Base-by-base conservation (phyloP, 2,888 invertebrate genomes). In the Phyllotreta cruciferae region DNA sequence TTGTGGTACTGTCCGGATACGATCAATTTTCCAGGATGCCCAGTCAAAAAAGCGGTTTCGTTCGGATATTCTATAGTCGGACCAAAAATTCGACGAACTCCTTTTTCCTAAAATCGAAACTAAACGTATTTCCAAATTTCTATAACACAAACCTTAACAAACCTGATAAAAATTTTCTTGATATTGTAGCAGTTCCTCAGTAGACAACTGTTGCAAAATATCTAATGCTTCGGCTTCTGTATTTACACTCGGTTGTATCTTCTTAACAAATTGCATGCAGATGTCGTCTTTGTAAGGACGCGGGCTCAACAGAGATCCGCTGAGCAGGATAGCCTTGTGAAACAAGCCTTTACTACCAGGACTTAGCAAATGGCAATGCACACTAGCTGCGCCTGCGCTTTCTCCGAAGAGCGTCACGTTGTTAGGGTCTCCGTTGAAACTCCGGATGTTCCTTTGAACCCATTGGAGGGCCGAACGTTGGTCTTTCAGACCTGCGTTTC, bases 401-500 rank as follows among this genome's bases (percentile, higher is more conserved):
- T 68, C 65, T 9, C 68, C 70, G 11, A 68, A 68, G 37, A 70
- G 45, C 1, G 84, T 85, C 3, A 85, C 83, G 64, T 85, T 85
- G 9, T 81, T 74, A 0, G 82, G 78, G 74, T 85, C 82, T 1
- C 85, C 85, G 45, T 82, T 81, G 69, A 85, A 85, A 56, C 75
- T 74, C 1, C 73, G 65, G 10, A 84, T 83, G 68, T 85, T 85
- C 0, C 75, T 75, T 65, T 83, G 82, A 0, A 85, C 77, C 84
- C 85, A 85, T 67, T 80, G 81, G 34, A 85, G 68, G 0, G 84
- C 84, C 70, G 83, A 64, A 0, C 82, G 76, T 74, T 83, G 82
- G 71, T 85, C 85, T 74, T 85, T 84, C 0, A 85, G 72, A 1
- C 83, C 84, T 0, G 83, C 82, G 74, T 85, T 85, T 0, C 84